These are phyloP conservation scores for Stramonita haemastoma DNA, from an alignment of 2,888 invertebrate species.

Conservation along the genomic window DNA sequence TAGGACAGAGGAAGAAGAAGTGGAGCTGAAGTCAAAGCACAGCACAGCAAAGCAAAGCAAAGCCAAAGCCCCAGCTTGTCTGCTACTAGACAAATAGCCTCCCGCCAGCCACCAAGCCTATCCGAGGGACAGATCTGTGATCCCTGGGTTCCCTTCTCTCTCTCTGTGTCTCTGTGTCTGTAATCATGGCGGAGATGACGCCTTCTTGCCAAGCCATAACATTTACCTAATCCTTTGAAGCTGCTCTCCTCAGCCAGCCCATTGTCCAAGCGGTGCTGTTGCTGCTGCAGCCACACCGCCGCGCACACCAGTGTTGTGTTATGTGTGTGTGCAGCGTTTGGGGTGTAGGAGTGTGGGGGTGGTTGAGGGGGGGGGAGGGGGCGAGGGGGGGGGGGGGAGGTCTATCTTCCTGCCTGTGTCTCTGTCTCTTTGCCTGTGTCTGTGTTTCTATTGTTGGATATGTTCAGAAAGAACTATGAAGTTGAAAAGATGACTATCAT, in stretches of 20 bases:
- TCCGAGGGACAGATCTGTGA: not conserved
- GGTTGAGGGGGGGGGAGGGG: not conserved
- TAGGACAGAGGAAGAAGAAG: not conserved
- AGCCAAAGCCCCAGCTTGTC: not conserved
- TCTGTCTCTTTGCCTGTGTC: not conserved
- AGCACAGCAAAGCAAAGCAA: slow-evolving; percentile 12
- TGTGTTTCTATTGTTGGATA: not conserved
- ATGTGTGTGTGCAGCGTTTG: not conserved
- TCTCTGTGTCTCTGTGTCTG: not conserved
- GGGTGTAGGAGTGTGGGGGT: not conserved
- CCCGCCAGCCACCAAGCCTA: not conserved
- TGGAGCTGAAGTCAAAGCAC: not conserved
- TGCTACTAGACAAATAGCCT: slow-evolving; percentile 7
- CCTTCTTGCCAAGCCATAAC: slow-evolving; percentile 15
- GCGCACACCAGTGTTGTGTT: not conserved
- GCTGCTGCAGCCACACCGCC: not conserved
- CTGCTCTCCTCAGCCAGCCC: not conserved
- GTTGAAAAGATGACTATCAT: no score
- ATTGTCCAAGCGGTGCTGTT: not conserved
- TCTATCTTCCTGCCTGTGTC: not conserved
- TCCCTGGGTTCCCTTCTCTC: not conserved
- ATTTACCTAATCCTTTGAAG: slow-evolving; percentile 32
- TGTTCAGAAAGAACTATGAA: no score
- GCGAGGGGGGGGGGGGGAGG: not conserved
- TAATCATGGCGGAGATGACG: not conserved